phyloP scores from a whole-genome alignment of 2,797 vertebrate species.

The Sebastes itinus region DNA sequence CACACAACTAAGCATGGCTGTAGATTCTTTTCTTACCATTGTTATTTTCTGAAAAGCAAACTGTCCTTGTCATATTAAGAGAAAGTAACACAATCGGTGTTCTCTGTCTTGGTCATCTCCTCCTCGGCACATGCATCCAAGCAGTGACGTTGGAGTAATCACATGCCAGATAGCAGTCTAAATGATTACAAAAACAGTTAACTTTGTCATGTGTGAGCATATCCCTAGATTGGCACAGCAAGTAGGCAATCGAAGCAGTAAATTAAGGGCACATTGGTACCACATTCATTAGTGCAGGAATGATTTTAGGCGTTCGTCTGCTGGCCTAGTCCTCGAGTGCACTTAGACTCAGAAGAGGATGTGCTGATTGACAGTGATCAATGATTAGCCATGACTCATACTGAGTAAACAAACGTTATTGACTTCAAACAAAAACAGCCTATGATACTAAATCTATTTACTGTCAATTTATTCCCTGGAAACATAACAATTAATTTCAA shows the following conservation, averaged over 20 bases:
- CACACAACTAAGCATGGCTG: background rate
- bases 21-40: background rate
- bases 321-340: background rate
- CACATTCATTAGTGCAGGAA: background rate
- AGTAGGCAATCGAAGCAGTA: background rate
- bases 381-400: slow-evolving; percentile 18
- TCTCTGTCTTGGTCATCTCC: background rate
- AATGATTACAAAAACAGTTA: background rate
- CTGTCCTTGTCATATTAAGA: background rate
- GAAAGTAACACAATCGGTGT: background rate
- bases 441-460: background rate
- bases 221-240: slow-evolving; percentile 15
- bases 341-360: background rate
- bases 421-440: background rate
- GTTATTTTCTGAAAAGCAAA: background rate
- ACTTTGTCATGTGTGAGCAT: background rate
- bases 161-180: background rate
- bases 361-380: background rate
- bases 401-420: slow-evolving; percentile 9
- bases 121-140: background rate
- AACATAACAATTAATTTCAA: slow-evolving; percentile 18
- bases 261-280: background rate
- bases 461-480: background rate
- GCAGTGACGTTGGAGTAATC: background rate
- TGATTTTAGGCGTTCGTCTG: slow-evolving; percentile 17